Evolutionary conservation across 1,140 invertebrate species (phyloP).

Genomic region (Pantala flavescens): DNA sequence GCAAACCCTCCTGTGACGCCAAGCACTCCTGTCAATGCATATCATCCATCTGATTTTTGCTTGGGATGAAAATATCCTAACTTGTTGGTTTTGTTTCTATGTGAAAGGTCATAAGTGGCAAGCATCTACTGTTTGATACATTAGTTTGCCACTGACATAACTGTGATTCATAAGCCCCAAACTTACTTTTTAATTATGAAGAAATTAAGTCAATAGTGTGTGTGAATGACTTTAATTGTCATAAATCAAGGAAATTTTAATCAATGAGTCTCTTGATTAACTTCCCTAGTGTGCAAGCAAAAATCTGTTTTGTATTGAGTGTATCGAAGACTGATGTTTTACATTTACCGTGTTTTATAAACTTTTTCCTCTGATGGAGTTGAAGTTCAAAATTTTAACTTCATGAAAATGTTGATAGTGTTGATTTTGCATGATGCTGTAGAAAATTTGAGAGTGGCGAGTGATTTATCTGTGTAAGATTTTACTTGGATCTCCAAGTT

Average conservation of each 20-base stretch:
- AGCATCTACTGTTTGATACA: background rate
- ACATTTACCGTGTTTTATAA: background rate
- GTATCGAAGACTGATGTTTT: background rate
- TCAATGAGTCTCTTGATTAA: too few relatives aligned
- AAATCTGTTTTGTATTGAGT: background rate
- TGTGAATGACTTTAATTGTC: too few relatives aligned
- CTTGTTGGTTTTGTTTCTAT: background rate
- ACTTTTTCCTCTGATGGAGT: background rate
- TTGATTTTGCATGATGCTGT: too few relatives aligned
- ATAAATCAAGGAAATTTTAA: too few relatives aligned
- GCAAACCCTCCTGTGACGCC: background rate
- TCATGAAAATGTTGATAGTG: background rate
- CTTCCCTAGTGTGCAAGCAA: background rate
- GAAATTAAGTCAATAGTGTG: too few relatives aligned
- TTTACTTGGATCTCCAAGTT: too few relatives aligned
- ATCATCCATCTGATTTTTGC: background rate
- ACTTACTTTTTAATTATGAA: too few relatives aligned
- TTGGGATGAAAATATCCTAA: background rate
- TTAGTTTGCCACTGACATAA: background rate
- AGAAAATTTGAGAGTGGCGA: too few relatives aligned
- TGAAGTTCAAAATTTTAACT: constrained; percentile 11
- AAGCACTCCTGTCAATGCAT: background rate
- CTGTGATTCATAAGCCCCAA: background rate
- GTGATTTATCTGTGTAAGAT: too few relatives aligned
- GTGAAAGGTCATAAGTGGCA: background rate